A percentile compares a stretch with the other conserved stretches of the same genome.
Conservation (phyloP, 1,140 invertebrate genomes). For the Drosophila miranda region DNA sequence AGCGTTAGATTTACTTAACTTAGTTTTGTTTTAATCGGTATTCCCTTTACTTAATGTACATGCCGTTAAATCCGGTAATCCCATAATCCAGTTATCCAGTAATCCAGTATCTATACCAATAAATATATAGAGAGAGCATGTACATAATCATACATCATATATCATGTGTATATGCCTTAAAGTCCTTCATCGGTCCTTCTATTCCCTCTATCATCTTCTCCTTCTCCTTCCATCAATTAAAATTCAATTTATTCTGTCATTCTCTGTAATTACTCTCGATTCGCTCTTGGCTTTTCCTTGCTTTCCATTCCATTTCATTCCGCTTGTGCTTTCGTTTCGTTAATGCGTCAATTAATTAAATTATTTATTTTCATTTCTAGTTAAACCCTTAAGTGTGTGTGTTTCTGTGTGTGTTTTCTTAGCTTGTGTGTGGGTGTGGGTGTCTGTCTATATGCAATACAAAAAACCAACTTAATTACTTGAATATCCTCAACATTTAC, state of each 20-base stretch:
- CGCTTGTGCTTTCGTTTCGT: conserved; percentile 14
- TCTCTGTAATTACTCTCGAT: conserved; percentile 14
- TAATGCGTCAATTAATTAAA: conserved; percentile 50
- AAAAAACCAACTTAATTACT: conserved; percentile 31
- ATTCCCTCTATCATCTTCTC: conserved; percentile 7
- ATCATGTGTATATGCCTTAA: conserved; percentile 55
- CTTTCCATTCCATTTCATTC: background rate
- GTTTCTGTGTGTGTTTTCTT: background rate
- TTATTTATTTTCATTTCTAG: conserved; percentile 55
- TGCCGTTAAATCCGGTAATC: conserved; percentile 47
- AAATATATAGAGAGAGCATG: conserved; percentile 32
- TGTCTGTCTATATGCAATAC: conserved; percentile 36
- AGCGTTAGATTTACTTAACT: conserved; percentile 78
- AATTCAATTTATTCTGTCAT: conserved; percentile 51
- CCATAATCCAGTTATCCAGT: conserved; percentile 18
- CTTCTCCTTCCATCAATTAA: conserved; percentile 40
- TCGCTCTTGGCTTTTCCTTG: conserved; percentile 19
- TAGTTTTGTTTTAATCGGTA: conserved; percentile 37
- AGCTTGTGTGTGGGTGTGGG: conserved; percentile 13
- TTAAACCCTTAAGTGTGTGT: conserved; percentile 47
- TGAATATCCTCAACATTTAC: conserved; percentile 40
- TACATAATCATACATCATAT: conserved; percentile 66
- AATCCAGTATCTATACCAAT: conserved; percentile 56
- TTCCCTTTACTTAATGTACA: conserved; percentile 70
- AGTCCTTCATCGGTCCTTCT: conserved; percentile 34